These are phyloP conservation scores for Isichthys henryi DNA, from an alignment of 2,113 vertebrate genomes.

Conservation along the genomic window DNA sequence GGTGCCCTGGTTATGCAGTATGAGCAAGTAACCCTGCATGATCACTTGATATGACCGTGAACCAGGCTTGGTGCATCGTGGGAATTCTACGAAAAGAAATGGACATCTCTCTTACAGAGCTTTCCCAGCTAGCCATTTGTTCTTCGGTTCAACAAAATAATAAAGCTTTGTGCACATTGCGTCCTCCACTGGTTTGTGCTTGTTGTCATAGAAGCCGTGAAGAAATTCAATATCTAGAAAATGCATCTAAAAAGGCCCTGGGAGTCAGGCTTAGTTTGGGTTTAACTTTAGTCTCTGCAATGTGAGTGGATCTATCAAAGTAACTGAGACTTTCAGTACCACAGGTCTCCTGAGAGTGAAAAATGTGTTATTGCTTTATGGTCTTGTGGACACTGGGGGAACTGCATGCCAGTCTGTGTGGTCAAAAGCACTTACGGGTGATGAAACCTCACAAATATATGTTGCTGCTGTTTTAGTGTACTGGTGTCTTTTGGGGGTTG, in stretches of 20 bases:
- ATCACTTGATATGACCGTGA: conserved; percentile 1
- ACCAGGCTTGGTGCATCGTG: neutral
- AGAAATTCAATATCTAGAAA: neutral
- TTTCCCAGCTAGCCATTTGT: neutral
- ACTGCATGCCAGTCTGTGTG: neutral
- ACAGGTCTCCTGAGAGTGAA: neutral
- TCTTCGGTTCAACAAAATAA: neutral
- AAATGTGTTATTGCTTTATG: neutral
- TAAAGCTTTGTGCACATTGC: neutral
- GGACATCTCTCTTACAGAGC: neutral
- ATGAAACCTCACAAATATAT: neutral
- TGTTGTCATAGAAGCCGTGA: neutral
- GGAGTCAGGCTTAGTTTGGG: neutral
- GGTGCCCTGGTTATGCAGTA: neutral
- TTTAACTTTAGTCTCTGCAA: neutral
- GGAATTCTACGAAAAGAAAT: neutral
- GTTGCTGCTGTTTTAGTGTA: neutral
- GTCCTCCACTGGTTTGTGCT: neutral
- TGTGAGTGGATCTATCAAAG: neutral
- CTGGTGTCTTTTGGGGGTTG: neutral
- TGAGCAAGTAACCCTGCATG: neutral
- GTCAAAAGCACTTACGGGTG: neutral
- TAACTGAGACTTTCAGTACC: neutral
- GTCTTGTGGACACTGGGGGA: neutral
- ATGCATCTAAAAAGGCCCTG: neutral